Conservation (phyloP, 2,797 vertebrate species). For the Eidolon dupreanum region DNA sequence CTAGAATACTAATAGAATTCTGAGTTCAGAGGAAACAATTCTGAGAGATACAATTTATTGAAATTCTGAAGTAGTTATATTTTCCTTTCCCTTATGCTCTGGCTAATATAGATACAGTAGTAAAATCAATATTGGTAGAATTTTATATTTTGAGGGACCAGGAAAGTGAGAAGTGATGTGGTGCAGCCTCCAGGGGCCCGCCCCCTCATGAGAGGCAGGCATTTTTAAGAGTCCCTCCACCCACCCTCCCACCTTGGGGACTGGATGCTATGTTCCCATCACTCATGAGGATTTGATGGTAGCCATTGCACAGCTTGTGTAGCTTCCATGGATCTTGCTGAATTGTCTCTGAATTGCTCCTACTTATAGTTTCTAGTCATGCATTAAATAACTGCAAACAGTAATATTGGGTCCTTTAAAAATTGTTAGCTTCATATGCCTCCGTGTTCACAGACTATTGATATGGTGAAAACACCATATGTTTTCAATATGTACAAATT, state of each 20-base stretch:
- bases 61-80: background rate
- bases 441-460: background rate
- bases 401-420: background rate
- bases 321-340: background rate
- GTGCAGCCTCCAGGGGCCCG: background rate
- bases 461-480: background rate
- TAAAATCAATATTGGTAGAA: background rate
- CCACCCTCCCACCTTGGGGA: background rate
- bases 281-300: accelerated
- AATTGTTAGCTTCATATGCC: background rate
- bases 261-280: background rate
- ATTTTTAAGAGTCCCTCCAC: background rate
- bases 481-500: background rate
- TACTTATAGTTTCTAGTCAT: background rate
- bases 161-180: background rate
- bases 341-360: background rate
- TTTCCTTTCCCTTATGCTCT: background rate
- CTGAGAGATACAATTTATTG: background rate
- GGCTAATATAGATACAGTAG: background rate
- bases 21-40: conserved; percentile 27
- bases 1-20: conserved; percentile 6
- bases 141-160: background rate
- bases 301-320: accelerated
- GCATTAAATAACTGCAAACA: background rate
- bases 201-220: background rate